Evolutionary conservation across 2,888 invertebrate genomes (phyloP).

Genomic region (Ophion ellenae): DNA sequence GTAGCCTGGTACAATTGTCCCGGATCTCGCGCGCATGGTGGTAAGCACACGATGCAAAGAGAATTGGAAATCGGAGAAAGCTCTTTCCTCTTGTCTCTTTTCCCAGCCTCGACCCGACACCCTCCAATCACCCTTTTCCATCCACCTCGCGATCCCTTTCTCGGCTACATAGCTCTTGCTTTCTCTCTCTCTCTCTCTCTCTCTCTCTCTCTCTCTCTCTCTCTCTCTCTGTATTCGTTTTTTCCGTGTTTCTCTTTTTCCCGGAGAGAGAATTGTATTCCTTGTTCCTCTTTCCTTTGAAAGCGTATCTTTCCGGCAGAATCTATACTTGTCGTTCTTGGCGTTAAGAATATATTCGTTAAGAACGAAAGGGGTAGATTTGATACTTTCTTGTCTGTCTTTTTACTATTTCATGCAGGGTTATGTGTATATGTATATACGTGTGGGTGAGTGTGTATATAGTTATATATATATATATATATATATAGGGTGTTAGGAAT

Average conservation of each 20-base stretch:
- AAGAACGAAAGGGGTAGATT: no score
- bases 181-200: neutral
- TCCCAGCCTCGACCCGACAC: conserved; percentile 9
- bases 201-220: neutral
- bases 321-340: no score
- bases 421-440: no score
- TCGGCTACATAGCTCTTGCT: neutral
- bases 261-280: no score
- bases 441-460: no score
- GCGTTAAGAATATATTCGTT: no score
- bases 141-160: neutral
- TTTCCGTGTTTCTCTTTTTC: neutral
- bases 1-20: conserved; percentile 35
- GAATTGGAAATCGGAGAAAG: conserved; percentile 73
- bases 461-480: no score
- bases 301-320: no score
- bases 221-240: neutral
- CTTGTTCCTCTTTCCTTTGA: no score
- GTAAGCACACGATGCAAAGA: conserved; percentile 66
- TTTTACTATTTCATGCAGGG: no score
- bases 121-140: neutral
- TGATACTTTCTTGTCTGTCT: no score
- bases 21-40: conserved; percentile 46
- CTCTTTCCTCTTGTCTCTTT: conserved; percentile 50
- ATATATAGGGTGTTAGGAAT: no score